These are phyloP conservation scores for Porites evermanni DNA, from an alignment of 92 coral and sea anemone species.

Conservation along the genomic window DNA sequence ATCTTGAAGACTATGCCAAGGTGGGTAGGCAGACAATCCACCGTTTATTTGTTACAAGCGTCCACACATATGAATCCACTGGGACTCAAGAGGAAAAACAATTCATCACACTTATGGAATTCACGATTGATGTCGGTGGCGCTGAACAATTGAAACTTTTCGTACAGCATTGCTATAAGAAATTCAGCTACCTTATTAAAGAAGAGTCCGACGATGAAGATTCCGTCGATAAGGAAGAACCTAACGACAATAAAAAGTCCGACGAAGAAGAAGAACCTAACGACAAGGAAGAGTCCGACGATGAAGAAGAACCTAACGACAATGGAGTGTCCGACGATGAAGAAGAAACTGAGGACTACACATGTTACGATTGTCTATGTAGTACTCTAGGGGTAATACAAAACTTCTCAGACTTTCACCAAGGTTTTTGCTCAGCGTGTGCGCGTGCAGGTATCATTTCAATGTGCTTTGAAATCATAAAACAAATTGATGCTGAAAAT, in stretches of 20 bases:
- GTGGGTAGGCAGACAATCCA: not conserved
- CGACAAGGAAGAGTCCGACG: not conserved
- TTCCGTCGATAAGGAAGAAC: too few species aligned
- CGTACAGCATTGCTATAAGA: not conserved
- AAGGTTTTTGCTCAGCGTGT: constrained; percentile 36
- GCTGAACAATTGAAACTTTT: constrained; percentile 15
- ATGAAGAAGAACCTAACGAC: not conserved
- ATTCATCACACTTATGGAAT: not conserved
- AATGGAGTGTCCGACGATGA: too few species aligned
- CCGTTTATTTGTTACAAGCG: not conserved
- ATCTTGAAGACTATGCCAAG: not conserved
- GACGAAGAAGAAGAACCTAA: not conserved
- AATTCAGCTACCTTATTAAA: not conserved
- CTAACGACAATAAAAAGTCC: not conserved
- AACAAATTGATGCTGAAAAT: constrained; percentile 8
- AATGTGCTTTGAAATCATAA: constrained; percentile 25
- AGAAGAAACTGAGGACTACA: not conserved
- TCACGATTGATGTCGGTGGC: constrained; percentile 14
- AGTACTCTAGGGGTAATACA: not conserved
- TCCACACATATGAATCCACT: not conserved
- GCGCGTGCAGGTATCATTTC: constrained; percentile 18
- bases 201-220: not conserved
- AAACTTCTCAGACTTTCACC: not conserved
- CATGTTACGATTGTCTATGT: not conserved
- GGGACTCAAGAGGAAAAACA: not conserved